Evolutionary conservation across 2,888 invertebrate genomes (phyloP), one percentile per base, ranked within the genome.

Genomic region (Drosophila mulleri): DNA sequence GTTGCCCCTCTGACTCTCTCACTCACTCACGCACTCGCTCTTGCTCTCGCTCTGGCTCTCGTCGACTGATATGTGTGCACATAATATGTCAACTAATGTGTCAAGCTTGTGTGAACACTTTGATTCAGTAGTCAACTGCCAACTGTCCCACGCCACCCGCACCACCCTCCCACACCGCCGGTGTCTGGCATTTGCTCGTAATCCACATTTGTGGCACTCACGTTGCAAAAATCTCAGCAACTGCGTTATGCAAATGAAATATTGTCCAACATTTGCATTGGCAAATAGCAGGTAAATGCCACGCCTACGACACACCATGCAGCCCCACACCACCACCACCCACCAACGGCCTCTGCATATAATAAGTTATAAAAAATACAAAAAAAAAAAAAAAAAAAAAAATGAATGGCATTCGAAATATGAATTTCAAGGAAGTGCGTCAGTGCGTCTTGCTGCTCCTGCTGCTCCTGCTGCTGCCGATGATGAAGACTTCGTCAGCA

Each of bases 201-300:
- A 54, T 63, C 37, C 44, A 18, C 41, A 61, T 32, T 52, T 37
- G 29, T 18, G 37, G 56, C 66, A 50, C 64, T 37, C 60, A 35
- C 41, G 56, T 60, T 63, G 63, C 47, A 57, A 20, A 60, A 82
- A 82, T 77, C 80, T 59, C 67, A 48, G 44, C 54, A 48, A 62
- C 39, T 56, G 60, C 47, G 62, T 78, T 80, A 84, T 84, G 89
- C 82, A 83, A 86, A 84, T 84, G 70, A 74, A 63, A 86, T 67
- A 77, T 78, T 62, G 56, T 67, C 48, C 62, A 53, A 54, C 62
- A 80, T 83, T 83, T 72, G 59, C 80, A 81, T 82, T 69, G 39
- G 61, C 61, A 68, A 71, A 62, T 67, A 53, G 60, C 72, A 84
- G 82, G 82, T 74, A 74, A 82, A 72, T 78, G 78, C 60, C 72